Conservation (phyloP, 2,888 invertebrate genomes). For the Lysandra bellargus region DNA sequence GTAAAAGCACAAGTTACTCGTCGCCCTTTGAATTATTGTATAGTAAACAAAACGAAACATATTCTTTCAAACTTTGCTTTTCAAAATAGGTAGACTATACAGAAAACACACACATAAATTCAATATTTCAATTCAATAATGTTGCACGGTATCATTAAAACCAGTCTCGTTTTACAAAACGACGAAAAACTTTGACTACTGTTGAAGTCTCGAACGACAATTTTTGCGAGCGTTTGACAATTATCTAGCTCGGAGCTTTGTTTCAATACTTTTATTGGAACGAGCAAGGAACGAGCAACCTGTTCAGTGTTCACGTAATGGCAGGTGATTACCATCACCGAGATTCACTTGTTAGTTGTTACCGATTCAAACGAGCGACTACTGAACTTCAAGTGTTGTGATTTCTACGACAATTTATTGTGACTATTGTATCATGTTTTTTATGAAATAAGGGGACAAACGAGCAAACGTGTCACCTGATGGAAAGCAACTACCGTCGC, state of each 20-base stretch:
- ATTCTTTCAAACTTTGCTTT: too few relatives aligned
- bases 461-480: too few relatives aligned
- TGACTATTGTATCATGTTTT: neutral
- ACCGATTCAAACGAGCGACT: neutral
- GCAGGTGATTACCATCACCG: constrained; percentile 9
- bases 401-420: neutral
- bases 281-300: constrained; percentile 5
- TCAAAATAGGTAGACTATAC: too few relatives aligned
- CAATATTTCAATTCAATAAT: neutral
- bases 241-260: constrained; percentile 12
- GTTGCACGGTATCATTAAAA: neutral
- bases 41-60: too few relatives aligned
- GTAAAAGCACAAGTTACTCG: neutral
- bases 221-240: constrained; percentile 6
- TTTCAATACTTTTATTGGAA: constrained; percentile 13
- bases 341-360: neutral
- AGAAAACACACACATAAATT: neutral
- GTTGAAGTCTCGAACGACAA: neutral
- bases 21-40: neutral
- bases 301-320: constrained; percentile 12
- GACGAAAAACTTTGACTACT: neutral
- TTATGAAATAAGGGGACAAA: too few relatives aligned
- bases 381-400: neutral
- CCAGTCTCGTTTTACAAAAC: neutral
- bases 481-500: too few relatives aligned